phyloP scores from a whole-genome alignment of 2,797 vertebrate species.

The Valencia hispanica region DNA sequence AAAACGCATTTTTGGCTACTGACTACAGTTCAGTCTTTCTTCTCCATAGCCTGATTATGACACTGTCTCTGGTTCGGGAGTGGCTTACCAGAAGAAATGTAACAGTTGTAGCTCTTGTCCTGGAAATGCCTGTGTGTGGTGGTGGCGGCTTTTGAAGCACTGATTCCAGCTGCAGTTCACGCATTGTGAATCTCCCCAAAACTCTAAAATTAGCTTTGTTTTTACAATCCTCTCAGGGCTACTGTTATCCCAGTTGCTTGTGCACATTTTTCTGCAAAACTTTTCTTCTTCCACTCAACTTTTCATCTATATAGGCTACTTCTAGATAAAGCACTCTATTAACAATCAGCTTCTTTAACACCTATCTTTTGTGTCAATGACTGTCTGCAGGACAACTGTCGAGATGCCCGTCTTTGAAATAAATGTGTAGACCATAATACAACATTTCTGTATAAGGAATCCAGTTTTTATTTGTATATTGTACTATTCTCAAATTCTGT shows the following conservation, averaged over 20 bases:
- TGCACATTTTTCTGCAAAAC: not conserved
- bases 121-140: not conserved
- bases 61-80: not conserved
- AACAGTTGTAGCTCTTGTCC: not conserved
- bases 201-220: not conserved
- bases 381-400: not conserved
- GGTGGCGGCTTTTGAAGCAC: not conserved
- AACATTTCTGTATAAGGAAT: not conserved
- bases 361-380: not conserved
- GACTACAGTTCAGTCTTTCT: not conserved
- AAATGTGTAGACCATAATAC: not conserved
- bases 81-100: not conserved
- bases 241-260: not conserved
- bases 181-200: not conserved
- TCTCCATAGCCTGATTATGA: not conserved
- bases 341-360: not conserved
- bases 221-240: not conserved
- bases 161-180: not conserved
- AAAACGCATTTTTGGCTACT: not conserved
- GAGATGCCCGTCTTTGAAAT: not conserved
- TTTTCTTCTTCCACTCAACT: not conserved
- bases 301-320: not conserved
- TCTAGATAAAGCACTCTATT: not conserved
- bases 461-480: not conserved
- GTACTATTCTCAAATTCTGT: not conserved